Conservation (phyloP, 1,140 invertebrate genomes). For the Solenopsis invicta region DNA sequence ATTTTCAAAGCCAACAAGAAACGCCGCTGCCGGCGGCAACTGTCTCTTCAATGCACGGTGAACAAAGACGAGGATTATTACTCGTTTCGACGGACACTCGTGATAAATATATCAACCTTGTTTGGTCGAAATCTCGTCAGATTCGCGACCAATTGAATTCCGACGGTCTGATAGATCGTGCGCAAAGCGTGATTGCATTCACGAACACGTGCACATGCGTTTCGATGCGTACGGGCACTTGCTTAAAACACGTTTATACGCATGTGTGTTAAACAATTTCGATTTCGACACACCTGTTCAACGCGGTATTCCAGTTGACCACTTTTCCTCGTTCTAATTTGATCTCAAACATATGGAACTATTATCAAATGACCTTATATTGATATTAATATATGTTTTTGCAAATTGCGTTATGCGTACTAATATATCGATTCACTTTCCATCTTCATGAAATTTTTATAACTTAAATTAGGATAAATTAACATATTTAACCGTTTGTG, state of each 20-base stretch:
- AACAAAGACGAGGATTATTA: background rate
- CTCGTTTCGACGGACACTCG: constrained; percentile 28
- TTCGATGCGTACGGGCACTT: no score
- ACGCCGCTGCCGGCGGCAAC: background rate
- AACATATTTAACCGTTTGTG: background rate
- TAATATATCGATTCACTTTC: background rate
- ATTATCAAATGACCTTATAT: constrained; percentile 7
- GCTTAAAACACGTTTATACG: background rate
- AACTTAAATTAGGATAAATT: background rate
- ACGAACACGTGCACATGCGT: background rate
- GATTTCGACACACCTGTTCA: constrained; percentile 33
- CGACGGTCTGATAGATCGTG: constrained; percentile 22
- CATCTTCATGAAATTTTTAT: constrained; percentile 1
- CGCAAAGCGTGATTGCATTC: constrained; percentile 15
- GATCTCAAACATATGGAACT: background rate
- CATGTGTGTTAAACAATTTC: constrained; percentile 19
- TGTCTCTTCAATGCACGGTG: background rate
- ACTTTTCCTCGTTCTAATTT: constrained; percentile 36
- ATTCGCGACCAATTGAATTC: constrained; percentile 40
- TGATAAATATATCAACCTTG: constrained; percentile 45
- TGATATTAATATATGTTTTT: background rate
- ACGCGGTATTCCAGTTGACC: background rate
- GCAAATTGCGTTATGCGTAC: background rate
- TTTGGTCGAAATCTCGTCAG: constrained; percentile 9
- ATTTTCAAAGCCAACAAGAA: constrained; percentile 37